Percentiles rank a stretch among this genome's conserved stretches.
phyloP scores from a whole-genome alignment of 2,797 vertebrate genomes.

The Anniella stebbinsi region DNA sequence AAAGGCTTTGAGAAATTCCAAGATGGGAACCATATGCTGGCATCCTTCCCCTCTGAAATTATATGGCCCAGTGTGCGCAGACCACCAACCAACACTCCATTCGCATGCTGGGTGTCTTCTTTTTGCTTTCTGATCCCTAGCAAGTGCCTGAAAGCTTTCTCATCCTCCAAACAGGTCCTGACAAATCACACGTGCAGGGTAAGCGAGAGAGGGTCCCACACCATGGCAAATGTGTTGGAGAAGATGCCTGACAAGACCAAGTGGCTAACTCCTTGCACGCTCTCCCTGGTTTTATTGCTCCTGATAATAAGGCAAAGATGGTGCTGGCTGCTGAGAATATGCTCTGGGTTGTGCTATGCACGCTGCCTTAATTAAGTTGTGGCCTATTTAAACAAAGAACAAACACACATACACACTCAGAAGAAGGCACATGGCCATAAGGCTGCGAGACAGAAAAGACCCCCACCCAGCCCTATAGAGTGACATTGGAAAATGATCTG shows the following conservation, averaged over 20 bases:
- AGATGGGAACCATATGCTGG: constrained; percentile 40
- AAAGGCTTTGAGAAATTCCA: constrained; percentile 44
- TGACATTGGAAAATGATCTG: neutral
- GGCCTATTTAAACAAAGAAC: constrained; percentile 24
- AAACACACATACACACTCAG: constrained; percentile 18
- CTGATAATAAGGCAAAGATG: constrained; percentile 31
- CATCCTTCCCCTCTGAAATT: constrained; percentile 32
- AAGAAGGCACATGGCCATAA: neutral
- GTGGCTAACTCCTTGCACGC: constrained; percentile 31
- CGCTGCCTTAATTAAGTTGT: constrained; percentile 37
- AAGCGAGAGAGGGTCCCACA: constrained; percentile 27
- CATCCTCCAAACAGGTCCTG: constrained; percentile 53
- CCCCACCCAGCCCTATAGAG: fast-evolving
- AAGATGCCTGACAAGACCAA: constrained; percentile 50
- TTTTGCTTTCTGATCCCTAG: constrained; percentile 8
- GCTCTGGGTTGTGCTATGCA: constrained; percentile 23
- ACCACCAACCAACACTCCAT: constrained; percentile 63
- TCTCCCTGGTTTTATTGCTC: constrained; percentile 19
- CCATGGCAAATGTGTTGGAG: constrained; percentile 16
- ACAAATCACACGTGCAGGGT: neutral
- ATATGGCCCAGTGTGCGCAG: constrained; percentile 29
- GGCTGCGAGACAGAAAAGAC: fast-evolving
- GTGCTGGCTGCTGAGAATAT: neutral
- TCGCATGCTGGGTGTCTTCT: constrained; percentile 45
- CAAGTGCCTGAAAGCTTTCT: constrained; percentile 49